Evolutionary conservation across 2,113 vertebrate genomes (phyloP), one percentile per base, ranked within the genome.

Genomic region (Arvicanthis niloticus): DNA sequence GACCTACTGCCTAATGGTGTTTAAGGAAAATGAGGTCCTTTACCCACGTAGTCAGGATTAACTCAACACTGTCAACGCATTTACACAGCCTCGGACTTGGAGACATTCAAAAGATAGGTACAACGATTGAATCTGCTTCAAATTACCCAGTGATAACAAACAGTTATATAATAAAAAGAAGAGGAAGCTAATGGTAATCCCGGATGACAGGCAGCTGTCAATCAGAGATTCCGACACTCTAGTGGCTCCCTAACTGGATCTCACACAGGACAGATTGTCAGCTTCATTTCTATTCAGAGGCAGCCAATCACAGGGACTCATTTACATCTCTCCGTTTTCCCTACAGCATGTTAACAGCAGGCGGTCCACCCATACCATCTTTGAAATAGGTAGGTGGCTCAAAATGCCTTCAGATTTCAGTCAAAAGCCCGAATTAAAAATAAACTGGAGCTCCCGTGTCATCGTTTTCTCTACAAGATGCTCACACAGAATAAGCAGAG

Each of bases 231-330:
- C 97, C 94, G 97, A 98, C 96, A 96, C 68, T 95, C 94, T 37
- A 62, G 82, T 94, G 97, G 95, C 84, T 97, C 97, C 97, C 94
- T 96, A 93, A 70, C 94, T 96, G 91, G 96, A 98, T 98, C 62
- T 95, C 45, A 98, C 51, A 91, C 45, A 98, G 97, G 97, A 98
- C 76, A 94, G 97, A 96, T 96, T 98, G 98, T 97, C 96, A 98
- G 92, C 97, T 98, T 99, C 98, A 99, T 99, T 99, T 99, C 99
- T 99, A 99, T 99, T 99, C 99, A 98, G 98, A 99, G 98, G 98
- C 98, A 99, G 96, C 98, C 99, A 98, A 99, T 99, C 98, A 98
- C 98, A 99, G 98, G 98, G 99, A 98, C 99, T 99, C 98, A 99
- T 99, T 99, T 99, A 99, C 98, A 99, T 99, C 98, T 98, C 98